phyloP scores from a whole-genome alignment of 1,140 invertebrate species.

The Leptinotarsa defecta region DNA sequence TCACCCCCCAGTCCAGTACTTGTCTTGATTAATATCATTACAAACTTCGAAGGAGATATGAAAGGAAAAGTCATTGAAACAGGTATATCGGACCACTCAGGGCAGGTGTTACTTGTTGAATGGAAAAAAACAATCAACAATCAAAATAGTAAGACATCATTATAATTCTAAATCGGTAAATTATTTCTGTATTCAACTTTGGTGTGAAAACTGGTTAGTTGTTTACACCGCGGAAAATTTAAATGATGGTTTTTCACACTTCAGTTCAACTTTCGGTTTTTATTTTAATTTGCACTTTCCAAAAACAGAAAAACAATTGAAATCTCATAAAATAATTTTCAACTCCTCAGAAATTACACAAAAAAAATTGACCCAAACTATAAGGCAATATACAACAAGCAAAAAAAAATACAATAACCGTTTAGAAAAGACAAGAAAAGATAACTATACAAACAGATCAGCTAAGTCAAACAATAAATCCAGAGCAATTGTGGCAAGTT shows the following conservation, averaged over 20 bases:
- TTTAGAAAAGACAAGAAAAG: background rate
- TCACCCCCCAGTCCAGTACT: background rate
- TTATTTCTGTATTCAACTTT: background rate
- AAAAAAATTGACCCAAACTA: constrained; percentile 3
- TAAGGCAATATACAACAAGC: background rate
- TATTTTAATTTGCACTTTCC: constrained; percentile 2
- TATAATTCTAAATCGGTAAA: background rate
- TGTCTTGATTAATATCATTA: constrained; percentile 3
- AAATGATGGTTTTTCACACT: background rate
- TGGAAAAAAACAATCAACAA: background rate
- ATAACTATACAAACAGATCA: background rate
- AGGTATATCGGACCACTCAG: background rate
- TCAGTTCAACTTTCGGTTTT: constrained; percentile 3
- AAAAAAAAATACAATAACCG: too few relatives aligned
- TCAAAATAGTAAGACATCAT: constrained; percentile 18
- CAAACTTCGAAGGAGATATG: background rate
- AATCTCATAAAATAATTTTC: background rate
- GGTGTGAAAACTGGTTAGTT: background rate
- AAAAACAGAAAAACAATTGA: background rate
- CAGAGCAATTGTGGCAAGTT: background rate
- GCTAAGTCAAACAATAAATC: constrained; percentile 2
- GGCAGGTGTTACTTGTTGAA: background rate
- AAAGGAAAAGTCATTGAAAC: background rate
- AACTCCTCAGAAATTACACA: background rate
- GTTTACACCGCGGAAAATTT: constrained; percentile 2